A percentile compares a stretch with the other conserved stretches of the same genome.
phyloP scores from a whole-genome alignment of 2,888 invertebrate species.

The Leptinotarsa tumamoca region DNA sequence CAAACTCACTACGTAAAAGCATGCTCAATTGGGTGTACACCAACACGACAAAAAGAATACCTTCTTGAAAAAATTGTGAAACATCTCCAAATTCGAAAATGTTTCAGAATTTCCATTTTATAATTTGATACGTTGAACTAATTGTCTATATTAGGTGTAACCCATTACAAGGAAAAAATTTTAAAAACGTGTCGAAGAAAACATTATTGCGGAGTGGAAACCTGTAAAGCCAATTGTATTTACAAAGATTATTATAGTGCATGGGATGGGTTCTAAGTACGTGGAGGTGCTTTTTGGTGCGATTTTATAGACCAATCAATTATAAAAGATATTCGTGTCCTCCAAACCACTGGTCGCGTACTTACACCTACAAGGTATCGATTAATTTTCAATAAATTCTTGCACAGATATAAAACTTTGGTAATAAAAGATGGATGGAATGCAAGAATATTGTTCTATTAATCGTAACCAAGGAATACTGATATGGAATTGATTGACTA shows the following conservation, averaged over 20 bases:
- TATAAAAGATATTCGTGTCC: constrained; percentile 50
- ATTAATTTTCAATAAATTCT: background rate
- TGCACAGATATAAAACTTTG: background rate
- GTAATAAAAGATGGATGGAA: background rate
- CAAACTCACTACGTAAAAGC: constrained; percentile 1
- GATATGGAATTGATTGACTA: background rate
- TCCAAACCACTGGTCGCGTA: constrained; percentile 25
- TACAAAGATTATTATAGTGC: constrained; percentile 43
- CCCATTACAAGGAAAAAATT: background rate
- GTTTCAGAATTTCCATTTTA: background rate
- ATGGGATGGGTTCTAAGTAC: constrained; percentile 29
- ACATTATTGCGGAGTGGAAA: constrained; percentile 25
- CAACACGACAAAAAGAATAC: background rate
- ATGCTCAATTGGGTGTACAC: constrained; percentile 8
- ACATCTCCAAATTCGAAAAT: background rate
- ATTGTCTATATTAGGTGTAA: constrained; percentile 2
- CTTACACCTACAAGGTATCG: background rate
- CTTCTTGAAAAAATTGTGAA: background rate
- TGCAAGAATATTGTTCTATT: background rate
- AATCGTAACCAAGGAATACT: background rate
- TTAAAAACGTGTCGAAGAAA: constrained; percentile 1
- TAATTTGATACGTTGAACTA: background rate
- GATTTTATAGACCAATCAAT: constrained; percentile 63
- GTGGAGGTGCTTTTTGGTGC: constrained; percentile 51
- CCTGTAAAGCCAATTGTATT: constrained; percentile 36